Base-by-base conservation (phyloP, 2,797 vertebrate genomes). In the Notoglanidium macrostoma region DNA sequence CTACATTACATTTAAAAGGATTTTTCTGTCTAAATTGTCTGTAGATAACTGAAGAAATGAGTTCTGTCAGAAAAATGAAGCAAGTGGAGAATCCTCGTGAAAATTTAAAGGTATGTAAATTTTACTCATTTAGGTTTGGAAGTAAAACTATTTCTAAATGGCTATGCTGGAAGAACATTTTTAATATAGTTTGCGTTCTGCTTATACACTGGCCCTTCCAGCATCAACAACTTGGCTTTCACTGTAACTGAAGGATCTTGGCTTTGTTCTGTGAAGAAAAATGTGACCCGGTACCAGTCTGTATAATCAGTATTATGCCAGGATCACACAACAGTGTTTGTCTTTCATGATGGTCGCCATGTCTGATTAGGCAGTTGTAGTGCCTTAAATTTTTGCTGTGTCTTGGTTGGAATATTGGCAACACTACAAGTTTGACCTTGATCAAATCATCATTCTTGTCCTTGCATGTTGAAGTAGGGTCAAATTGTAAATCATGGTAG, bases 41-140 rank as follows among this genome's bases (percentile, higher is more conserved):
- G 15, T 40, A 88, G 88, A 72, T 61, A 65, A 55, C 55, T 5
- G 40, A 68, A 91, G 91, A 91, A 86, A 97, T 97, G 97, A 96
- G 92, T 92, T 90, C 94, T 80, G 94, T 70, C 90, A 95, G 95
- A 92, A 97, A 96, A 84, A 87, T 93, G 40, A 97, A 95, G 73
- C 61, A 81, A 0, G 26, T 54, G 0, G 95, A 93, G 11, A 93
- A 87, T 65, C 90, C 95, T 0, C 81, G 94, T 51, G 96, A 95
- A 91, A 95, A 95, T 40, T 72, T 95, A 19, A 95, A 95, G 96
- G 98, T 99, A 94, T 29, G 59, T n/a, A 46, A 61, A 3, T 29
- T 2, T 79, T 59, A 14, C n/a, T 15, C 10, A 5, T 11, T 6
- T 80, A 2, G 23, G 21, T 44, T 59, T 40, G 21, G 29, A 12